Base-by-base conservation (phyloP, 2,888 invertebrate genomes). In the Mythimna lalbum region DNA sequence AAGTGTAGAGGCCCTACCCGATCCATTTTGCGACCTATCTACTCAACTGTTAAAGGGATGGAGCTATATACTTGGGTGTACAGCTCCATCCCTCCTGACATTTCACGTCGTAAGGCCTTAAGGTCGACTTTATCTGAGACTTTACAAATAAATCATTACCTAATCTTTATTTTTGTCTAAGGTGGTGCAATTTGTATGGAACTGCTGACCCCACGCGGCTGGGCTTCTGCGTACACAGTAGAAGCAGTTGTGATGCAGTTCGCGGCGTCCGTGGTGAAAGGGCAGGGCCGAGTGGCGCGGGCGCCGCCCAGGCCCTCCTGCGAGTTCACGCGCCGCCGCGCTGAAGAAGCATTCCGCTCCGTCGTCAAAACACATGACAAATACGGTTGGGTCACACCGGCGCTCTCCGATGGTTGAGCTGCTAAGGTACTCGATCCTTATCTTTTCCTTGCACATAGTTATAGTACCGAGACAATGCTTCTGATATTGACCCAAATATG, bases 131-230 rank as follows among this genome's bases (percentile, higher is more conserved):
- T 52, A 5, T 21, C 50, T 14, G 3, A 69, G 17, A 47, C n/a
- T n/a, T n/a, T 23, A 33, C 39, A 21, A 33, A n/a, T 36, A 47
- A 17, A 47, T 19, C 27, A 36, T 19, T 19, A n/a, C n/a, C n/a
- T n/a, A 49, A 17, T 55, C 4, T 19, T 31, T 23, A 3, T 27
- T 2, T 53, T 27, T 53, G 27, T 27, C 9, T 27, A 19, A 55
- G 97, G 98, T 70, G 98, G 98, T 52, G 98, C 98, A 57, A 98
- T 98, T 88, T 98, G 98, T 90, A 98, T 98, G 98, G 98, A 98
- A 91, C 94, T 98, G 74, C 94, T 98, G 70, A 98, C 98, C 23
- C 98, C 98, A 0, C 96, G 98, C 64, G 98, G 98, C 80, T 98
- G 98, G 98, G 98, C 98, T 70, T 98, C 98, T 82, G 98, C 98